These are phyloP conservation scores for Shargacucullia verbasci DNA, from an alignment of 2,888 invertebrate genomes.

Conservation along the genomic window DNA sequence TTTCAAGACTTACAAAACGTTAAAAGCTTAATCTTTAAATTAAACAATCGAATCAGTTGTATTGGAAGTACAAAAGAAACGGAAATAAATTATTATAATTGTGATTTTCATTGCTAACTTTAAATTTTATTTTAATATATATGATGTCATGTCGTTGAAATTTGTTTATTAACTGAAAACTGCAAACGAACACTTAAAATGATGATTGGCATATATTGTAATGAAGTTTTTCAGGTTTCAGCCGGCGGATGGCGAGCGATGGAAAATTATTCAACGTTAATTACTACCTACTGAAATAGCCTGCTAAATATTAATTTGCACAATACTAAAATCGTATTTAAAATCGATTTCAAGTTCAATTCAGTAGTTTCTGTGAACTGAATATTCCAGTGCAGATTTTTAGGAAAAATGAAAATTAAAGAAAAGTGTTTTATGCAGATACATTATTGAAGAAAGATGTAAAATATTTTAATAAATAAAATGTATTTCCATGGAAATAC, in stretches of 20 bases:
- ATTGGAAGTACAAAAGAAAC: background rate
- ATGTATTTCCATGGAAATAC: too few species aligned
- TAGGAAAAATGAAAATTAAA: too few species aligned
- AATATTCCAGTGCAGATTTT: background rate
- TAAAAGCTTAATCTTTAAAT: slow-evolving; percentile 1
- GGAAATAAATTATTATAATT: background rate
- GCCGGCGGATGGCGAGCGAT: slow-evolving; percentile 2
- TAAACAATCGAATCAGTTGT: slow-evolving; percentile 13
- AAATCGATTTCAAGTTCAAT: background rate
- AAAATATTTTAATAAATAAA: too few species aligned
- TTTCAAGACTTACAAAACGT: slow-evolving; percentile 1
- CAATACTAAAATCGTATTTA: background rate
- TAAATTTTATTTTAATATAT: slow-evolving; percentile 1
- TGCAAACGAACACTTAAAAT: slow-evolving; percentile 34
- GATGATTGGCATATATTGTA: slow-evolving; percentile 35
- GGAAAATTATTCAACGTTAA: slow-evolving; percentile 8
- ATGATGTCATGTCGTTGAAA: slow-evolving; percentile 29
- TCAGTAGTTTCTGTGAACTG: background rate
- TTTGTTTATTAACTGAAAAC: slow-evolving; percentile 38
- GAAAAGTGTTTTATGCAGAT: too few species aligned
- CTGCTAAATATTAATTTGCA: slow-evolving; percentile 3
- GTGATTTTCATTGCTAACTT: background rate
- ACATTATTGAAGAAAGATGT: too few species aligned
- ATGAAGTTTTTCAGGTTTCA: slow-evolving; percentile 40
- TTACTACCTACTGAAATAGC: slow-evolving; percentile 19